Evolutionary conservation across 2,888 invertebrate genomes (phyloP), one percentile per base, ranked within the genome.

Genomic region (Podotricha telesiphe): DNA sequence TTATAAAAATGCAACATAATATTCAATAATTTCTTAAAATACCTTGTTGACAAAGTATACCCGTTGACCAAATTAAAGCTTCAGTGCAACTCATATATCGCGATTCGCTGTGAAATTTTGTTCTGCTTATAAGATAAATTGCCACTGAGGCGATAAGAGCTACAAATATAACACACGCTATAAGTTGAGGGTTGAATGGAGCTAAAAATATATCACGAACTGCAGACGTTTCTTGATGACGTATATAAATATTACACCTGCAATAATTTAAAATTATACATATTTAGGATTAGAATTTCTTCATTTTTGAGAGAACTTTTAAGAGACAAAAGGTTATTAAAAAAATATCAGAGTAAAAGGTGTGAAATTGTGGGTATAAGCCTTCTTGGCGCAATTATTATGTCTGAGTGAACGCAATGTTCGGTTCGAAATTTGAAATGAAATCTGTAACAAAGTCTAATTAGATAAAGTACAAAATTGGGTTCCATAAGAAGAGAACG

Each of bases 41-140:
- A 95, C 95, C 95, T 93, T 95, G 95, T 85, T 95, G 95, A 76
- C 94, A 94, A 74, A 95, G 90, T 74, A 95, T 94, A 64, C 94
- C 94, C 40, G 94, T 91, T 15, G 94, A 94, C 95, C 95, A 95
- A 53, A 95, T 83, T 0, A 94, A 78, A 0, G 94, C 94, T 74
- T 95, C 95, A 0, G 93, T 91, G 28, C 91, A 88, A 72, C 80
- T 93, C 79, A 85, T 87, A 58, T 76, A 81, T 62, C 84, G 80
- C 75, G 78, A 70, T 0, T 83, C 81, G 77, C 86, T 87, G 0
- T 84, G 81, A 0, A 87, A 74, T 0, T 94, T 82, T 40, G 94
- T 78, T 65, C 85, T 86, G 69, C 91, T 93, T 65, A 94, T 94
- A 8, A 93, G 53, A 1, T 93, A 86, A 76, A 94, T 91, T 0